Evolutionary conservation across 2,888 invertebrate species (phyloP), one percentile per base, ranked within the genome.

Genomic region (Andrena bicolor): DNA sequence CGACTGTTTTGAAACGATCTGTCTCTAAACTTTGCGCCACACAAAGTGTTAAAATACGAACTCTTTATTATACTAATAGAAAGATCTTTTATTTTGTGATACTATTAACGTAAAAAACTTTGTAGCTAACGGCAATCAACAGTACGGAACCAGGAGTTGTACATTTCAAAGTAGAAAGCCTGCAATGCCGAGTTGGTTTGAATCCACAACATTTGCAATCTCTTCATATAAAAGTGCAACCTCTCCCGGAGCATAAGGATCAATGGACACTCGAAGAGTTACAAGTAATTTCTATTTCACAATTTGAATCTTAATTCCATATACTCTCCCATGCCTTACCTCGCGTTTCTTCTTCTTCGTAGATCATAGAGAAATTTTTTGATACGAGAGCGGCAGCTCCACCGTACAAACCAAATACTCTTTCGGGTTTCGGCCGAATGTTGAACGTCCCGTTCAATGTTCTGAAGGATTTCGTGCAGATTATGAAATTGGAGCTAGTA

Each of bases 361-460:
- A 97, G 96, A 96, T 98, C 73, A 96, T 99, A 92, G 99, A 99
- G 94, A 97, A 97, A 92, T 99, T 98, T 95, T 99, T 99, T 94
- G 98, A 98, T 92, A 96, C 96, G 28, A 96, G 98, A 93, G 98
- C 98, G 49, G 98, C 97, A 8, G 96, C 97, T 23, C 97, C 98
- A 2, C 99, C 99, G 0, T 99, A 97, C 95, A 98, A 98, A 92
- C 97, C 98, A 2, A 98, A 97, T 90, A 96, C 98, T 5, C 95
- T 99, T 90, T 96, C 96, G 86, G 98, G 98, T 28, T 98, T 99
- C 94, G 96, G 97, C 77, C 96, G 97, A 80, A 96, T 98, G 93
- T 95, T 99, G 91, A 97, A 97, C 92, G 97, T 98, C 68, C 98
- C 98, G 4, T 96, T 96, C 32, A 97, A 97, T 87, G 98, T 99